Conservation (phyloP, 2,888 invertebrate genomes). For the Caenorhabditis sp. region DNA sequence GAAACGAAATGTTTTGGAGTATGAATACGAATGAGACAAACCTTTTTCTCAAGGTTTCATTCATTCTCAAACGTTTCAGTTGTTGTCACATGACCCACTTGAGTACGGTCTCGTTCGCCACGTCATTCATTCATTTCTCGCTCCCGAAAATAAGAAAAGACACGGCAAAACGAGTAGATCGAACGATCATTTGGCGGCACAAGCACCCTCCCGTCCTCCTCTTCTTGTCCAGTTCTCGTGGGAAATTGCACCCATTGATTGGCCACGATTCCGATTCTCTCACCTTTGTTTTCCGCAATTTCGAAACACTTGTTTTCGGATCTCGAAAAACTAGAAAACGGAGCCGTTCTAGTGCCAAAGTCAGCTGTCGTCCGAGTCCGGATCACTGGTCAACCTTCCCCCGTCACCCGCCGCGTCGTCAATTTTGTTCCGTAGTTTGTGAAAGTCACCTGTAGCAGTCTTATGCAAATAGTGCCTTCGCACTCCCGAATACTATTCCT, state of each 20-base stretch:
- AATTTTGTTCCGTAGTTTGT: constrained; percentile 20
- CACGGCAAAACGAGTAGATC: too few species aligned
- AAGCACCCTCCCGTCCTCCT: too few species aligned
- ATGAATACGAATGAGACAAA: too few species aligned
- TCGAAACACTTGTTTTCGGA: not conserved
- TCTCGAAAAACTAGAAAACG: constrained; percentile 19
- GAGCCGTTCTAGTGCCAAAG: constrained; percentile 27
- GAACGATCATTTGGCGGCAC: too few species aligned
- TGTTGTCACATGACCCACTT: too few species aligned
- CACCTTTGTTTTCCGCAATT: not conserved
- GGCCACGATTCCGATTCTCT: not conserved
- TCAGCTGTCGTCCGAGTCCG: constrained; percentile 7
- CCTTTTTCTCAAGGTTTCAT: too few species aligned
- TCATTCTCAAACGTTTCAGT: too few species aligned
- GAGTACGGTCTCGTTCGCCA: too few species aligned
- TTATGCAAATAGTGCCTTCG: constrained; percentile 47
- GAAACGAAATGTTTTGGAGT: too few species aligned
- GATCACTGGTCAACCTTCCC: constrained; percentile 15
- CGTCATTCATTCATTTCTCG: too few species aligned
- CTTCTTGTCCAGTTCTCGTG: constrained; percentile 56
- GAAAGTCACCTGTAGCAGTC: constrained; percentile 31
- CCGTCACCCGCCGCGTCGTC: not conserved
- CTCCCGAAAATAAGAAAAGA: too few species aligned
- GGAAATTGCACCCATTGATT: constrained; percentile 46
- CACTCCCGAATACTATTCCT: too few species aligned